These are phyloP conservation scores for Coluber constrictor DNA, from an alignment of 2,797 vertebrate genomes.

Conservation along the genomic window DNA sequence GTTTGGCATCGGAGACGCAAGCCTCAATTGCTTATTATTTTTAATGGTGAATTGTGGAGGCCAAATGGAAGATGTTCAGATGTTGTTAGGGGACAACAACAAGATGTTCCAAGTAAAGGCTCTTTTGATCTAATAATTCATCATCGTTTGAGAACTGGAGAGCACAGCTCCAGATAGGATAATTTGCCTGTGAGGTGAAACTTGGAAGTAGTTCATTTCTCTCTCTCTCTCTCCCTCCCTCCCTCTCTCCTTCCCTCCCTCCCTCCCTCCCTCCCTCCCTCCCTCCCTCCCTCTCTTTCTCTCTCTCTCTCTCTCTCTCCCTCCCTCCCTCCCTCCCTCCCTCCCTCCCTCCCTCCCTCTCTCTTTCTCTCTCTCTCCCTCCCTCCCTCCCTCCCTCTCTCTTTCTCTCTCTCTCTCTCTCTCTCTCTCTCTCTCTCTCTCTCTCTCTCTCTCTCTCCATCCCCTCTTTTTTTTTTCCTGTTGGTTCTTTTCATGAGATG, in stretches of 20 bases:
- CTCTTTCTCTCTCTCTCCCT: neutral
- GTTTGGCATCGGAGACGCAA: neutral
- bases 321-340: too few species aligned
- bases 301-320: neutral
- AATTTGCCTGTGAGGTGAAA: neutral
- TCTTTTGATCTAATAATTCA: constrained; percentile 21
- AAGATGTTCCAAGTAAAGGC: neutral
- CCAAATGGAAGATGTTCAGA: constrained; percentile 1
- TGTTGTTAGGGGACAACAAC: neutral
- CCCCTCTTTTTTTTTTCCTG: neutral
- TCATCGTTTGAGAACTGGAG: constrained; percentile 2
- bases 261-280: accelerated
- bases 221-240: too few species aligned
- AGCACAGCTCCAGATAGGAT: neutral
- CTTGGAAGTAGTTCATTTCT: neutral
- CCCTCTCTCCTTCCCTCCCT: too few species aligned
- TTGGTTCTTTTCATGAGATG: neutral
- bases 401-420: too few species aligned
- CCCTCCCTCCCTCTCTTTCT: accelerated
- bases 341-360: accelerated
- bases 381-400: too few species aligned
- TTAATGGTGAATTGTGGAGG: constrained; percentile 2
- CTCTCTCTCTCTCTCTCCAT: too few species aligned
- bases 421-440: too few species aligned
- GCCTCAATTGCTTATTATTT: neutral